Evolutionary conservation across 2,888 invertebrate genomes (phyloP), one percentile per base, ranked within the genome.

Genomic region (Gastracanthus pulcherrimus): DNA sequence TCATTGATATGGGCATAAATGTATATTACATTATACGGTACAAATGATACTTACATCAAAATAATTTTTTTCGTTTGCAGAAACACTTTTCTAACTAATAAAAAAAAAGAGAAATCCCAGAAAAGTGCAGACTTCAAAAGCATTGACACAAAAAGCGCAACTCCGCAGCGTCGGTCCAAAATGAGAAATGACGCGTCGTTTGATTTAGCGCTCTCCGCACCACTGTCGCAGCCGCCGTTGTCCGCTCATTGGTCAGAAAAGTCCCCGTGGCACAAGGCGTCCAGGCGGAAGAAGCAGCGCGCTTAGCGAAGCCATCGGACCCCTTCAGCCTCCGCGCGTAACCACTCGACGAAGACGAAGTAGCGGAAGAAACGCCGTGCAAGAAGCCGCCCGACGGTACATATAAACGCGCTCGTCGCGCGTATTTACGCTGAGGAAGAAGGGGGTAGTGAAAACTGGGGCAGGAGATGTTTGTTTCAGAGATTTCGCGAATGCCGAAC

Each of bases 401-500:
- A 41, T 11, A 23, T 51, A 19, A 2, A 6, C 7, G 2, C 26
- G 55, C 55, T 55, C 55, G 55, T 23, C 11, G 55, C 55, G 34
- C 62, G n/a, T 36, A n/a, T n/a, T n/a, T n/a, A n/a, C n/a, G n/a
- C n/a, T 62, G n/a, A 62, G 7, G 34, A 34, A 31, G 62, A 9
- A 1, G 31, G 31, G 16, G n/a, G 29, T 6, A 16, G 31, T 31
- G 48, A 9, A 9, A 72, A 72, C 60, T 72, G 31, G 45, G 45
- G 23, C 45, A 74, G 16, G 62, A 48, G 74, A 62, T 74, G 48
- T 64, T 74, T 62, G 62, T 62, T 74, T 74, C 62, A 48, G 41
- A 26, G 55, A 55, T 55, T 55, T 55, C 13, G 26, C 55, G 51
- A 6, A n/a, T n/a, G n/a, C 51, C 26, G n/a, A 5, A 3, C n/a